Percentiles rank a stretch among this genome's conserved stretches.
These are phyloP conservation scores for Archilochus colubris DNA, from an alignment of 2,113 vertebrate genomes.

Conservation along the genomic window DNA sequence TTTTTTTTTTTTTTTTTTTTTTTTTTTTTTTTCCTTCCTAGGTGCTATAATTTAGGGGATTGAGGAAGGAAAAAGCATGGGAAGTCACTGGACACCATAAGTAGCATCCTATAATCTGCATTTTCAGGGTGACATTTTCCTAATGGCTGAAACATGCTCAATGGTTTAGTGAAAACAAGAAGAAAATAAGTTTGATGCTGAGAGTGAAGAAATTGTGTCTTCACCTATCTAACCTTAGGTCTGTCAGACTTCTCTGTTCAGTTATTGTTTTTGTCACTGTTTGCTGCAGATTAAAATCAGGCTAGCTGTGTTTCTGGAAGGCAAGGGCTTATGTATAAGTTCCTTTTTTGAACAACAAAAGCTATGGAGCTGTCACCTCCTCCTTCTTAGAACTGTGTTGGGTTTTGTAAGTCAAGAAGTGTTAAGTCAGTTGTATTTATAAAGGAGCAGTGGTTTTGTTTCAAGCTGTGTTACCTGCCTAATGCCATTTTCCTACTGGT, in stretches of 20 bases:
- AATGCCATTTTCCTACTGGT: not conserved
- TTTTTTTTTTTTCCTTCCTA: not conserved
- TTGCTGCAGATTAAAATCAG: not conserved
- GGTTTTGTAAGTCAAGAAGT: not conserved
- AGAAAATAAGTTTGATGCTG: conserved; percentile 6
- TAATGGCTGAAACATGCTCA: not conserved
- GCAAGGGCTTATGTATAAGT: not conserved
- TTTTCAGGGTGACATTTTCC: conserved; percentile 50
- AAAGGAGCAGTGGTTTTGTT: not conserved
- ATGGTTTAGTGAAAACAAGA: not conserved
- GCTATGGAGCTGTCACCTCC: not conserved
- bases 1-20: not conserved
- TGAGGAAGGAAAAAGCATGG: not conserved
- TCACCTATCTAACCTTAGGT: not conserved
- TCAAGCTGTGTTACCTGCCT: not conserved
- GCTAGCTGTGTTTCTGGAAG: not conserved
- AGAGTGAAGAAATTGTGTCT: not conserved
- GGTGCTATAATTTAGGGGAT: not conserved
- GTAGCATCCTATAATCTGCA: not conserved
- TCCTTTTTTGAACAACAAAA: not conserved
- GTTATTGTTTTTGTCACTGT: not conserved
- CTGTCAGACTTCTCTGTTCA: not conserved
- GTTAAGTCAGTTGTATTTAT: not conserved
- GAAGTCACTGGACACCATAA: not conserved
- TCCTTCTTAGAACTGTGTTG: not conserved